Evolutionary conservation across 2,113 vertebrate species (phyloP), one percentile per base, ranked within the genome.

Genomic region (Suncus etruscus): DNA sequence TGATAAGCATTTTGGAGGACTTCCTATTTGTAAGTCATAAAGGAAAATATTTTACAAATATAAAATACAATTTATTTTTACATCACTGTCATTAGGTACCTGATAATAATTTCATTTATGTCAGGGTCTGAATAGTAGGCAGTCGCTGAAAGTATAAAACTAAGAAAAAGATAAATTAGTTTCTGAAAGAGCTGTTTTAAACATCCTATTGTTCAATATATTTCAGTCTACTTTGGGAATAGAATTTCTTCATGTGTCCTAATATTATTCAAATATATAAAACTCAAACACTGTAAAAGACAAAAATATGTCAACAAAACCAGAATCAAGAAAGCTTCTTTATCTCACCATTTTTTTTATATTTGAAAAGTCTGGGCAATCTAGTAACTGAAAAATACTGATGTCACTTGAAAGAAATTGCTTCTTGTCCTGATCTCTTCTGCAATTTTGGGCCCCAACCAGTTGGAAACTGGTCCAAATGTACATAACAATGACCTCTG

Each of bases 401-500:
- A 66, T 84, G 74, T 88, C 73, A 89, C 68, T 68, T 68, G 32
- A 90, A 93, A 94, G 58, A 86, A 95, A 94, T 93, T 83, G 51
- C 24, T 68, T 91, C 70, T 50, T 58, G 16, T 84, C 47, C 63
- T 94, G 14, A 4, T 87, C 1, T 83, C 54, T 91, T 80, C 75
- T 85, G 68, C 77, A 85, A 63, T 87, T 89, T 39, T 32, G 77
- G 39, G 69, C 70, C 80, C 74, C 8, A 3, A 91, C 89, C 88
- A 87, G 61, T 87, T 90, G 89, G 78, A 91, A 92, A 89, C 88
- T 39, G 70, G 91, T 78, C 69, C 75, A 77, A 89, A 89, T 77
- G 87, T 79, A 91, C 39, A 85, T 85, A 91, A 82, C 63, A 81
- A 94, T 81, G 79, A 75, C 81, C 93, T 95, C 81, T 89, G 92